These are phyloP conservation scores for Fringilla coelebs DNA, from an alignment of 2,797 vertebrate genomes.

Conservation along the genomic window DNA sequence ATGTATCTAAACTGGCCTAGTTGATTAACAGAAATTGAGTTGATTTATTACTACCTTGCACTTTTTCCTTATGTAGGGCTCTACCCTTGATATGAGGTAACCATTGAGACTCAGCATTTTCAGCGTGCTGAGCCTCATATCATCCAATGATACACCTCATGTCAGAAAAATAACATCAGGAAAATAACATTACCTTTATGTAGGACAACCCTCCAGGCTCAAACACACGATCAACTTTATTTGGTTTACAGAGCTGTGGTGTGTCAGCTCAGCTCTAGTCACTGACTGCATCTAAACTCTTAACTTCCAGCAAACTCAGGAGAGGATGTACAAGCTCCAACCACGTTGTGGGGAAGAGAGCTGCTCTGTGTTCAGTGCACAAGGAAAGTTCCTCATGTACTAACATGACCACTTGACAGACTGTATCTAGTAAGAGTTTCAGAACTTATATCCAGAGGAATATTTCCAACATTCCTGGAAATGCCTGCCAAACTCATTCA, in stretches of 20 bases:
- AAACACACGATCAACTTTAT: neutral
- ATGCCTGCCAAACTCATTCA: neutral
- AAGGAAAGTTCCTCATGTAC: neutral
- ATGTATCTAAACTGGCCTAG: neutral
- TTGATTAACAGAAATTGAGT: neutral
- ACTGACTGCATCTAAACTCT: neutral
- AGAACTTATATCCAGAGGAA: neutral
- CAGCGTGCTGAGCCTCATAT: neutral
- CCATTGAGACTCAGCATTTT: neutral
- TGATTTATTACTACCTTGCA: neutral
- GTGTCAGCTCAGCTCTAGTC: neutral
- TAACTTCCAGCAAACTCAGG: neutral
- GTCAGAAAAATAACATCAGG: neutral
- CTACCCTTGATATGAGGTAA: neutral
- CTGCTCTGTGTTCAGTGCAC: neutral
- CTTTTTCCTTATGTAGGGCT: neutral
- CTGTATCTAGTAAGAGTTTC: neutral
- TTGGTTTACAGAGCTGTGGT: neutral
- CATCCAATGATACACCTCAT: neutral
- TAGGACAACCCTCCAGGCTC: neutral
- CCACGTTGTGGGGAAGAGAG: rapidly evolving
- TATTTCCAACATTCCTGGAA: neutral
- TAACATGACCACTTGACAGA: neutral
- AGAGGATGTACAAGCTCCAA: neutral
- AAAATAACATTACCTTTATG: neutral